phyloP scores from a whole-genome alignment of 2,888 invertebrate genomes.

The Bibio marci region DNA sequence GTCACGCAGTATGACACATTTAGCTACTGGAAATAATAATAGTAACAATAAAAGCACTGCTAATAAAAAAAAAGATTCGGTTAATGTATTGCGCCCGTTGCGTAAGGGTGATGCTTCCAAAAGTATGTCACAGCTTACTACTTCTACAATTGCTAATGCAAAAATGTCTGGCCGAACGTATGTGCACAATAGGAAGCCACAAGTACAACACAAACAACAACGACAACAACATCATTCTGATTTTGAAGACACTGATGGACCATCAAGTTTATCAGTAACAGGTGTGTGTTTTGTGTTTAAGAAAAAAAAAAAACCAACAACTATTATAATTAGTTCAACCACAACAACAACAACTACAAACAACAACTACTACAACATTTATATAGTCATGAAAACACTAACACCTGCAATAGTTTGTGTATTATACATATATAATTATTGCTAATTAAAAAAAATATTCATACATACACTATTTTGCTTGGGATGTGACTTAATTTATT shows the following conservation, averaged over 20 bases:
- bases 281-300: conserved; percentile 14
- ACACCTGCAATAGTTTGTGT: no score
- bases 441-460: no score
- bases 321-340: no score
- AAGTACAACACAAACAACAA: conserved; percentile 8
- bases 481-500: no score
- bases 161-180: conserved; percentile 15
- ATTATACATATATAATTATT: no score
- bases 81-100: conserved; percentile 25
- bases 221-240: conserved; percentile 6
- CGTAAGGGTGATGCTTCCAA: conserved; percentile 27
- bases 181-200: conserved; percentile 18
- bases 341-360: no score
- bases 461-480: no score
- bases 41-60: conserved; percentile 11
- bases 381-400: no score
- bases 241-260: conserved; percentile 5
- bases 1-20: conserved; percentile 57
- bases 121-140: conserved; percentile 34
- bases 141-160: conserved; percentile 23
- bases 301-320: no score
- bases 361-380: no score
- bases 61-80: conserved; percentile 14
- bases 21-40: conserved; percentile 21
- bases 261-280: conserved; percentile 13